Evolutionary conservation across 2,113 vertebrate species (phyloP), one percentile per base, ranked within the genome.

Genomic region (Gadus macrocephalus): DNA sequence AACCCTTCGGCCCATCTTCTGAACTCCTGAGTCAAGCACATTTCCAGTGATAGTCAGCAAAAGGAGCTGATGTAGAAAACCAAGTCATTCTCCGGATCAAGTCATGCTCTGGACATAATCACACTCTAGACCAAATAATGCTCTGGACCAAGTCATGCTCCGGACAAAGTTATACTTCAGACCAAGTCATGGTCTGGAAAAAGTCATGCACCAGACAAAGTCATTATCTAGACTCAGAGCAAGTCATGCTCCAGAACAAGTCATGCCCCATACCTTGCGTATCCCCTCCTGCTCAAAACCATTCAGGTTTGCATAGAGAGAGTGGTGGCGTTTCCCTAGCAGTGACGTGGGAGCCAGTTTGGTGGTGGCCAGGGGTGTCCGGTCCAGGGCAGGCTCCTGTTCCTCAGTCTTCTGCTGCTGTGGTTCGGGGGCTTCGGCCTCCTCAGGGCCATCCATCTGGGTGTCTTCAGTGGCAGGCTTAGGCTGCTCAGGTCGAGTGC

Each of bases 241-340:
- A 14, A 49, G 42, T 49, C 17, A 69, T 60, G 17, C 53, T 66
- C 14, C 15, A 58, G 11, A 49, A 7, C 8, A 12, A 49, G 42
- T 49, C 42, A 49, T 14, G 42, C 8, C 64, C 11, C 83, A 71
- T 85, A 93, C 92, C 91, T 91, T 90, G 15, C 72, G 70, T 56
- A 85, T 78, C 0, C 76, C 81, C 67, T 88, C 88, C 4, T 68
- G 74, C 68, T 92, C 91, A 64, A 83, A 88, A 31, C 88, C 89
- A n/a, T 83, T 89, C 28, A 92, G 87, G 74, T 89, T 91, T 64
- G 89, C 86, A 17, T 90, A 91, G 11, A 91, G 86, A 0, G 90
- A 93, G 74, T 90, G 91, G 66, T 91, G 91, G 17, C 90, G 85
- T 74, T 92, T 93, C 22, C 88, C 87, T 62, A 92, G 78, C 69